These are phyloP conservation scores for Maccullochella peelii DNA, from an alignment of 2,113 vertebrate species.

Conservation along the genomic window DNA sequence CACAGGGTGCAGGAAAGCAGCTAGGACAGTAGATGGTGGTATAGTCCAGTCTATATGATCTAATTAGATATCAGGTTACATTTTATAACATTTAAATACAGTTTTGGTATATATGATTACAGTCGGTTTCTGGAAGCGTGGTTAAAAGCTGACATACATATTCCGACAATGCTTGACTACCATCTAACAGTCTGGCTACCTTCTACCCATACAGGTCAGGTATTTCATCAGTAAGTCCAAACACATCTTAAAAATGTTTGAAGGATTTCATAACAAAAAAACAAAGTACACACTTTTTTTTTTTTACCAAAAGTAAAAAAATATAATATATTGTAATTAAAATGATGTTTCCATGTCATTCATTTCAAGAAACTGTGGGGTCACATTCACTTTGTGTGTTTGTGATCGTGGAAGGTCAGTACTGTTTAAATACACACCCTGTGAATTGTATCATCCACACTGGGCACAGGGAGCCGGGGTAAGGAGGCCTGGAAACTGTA, in stretches of 20 bases:
- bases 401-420: not conserved
- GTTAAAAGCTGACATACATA: not conserved
- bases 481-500: slow-evolving; percentile 96
- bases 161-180: not conserved
- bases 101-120: not conserved
- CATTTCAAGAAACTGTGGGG: not conserved
- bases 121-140: not conserved
- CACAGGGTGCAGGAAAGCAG: not conserved
- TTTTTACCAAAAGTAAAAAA: too few species aligned
- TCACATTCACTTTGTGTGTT: not conserved
- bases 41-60: not conserved
- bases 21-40: not conserved
- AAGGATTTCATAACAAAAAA: not conserved
- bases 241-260: not conserved
- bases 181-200: not conserved
- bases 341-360: not conserved
- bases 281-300: too few species aligned
- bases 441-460: slow-evolving; percentile 88
- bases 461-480: slow-evolving; percentile 91
- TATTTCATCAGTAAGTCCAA: not conserved
- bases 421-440: slow-evolving; percentile 82
- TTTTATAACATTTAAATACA: not conserved
- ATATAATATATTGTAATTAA: too few species aligned
- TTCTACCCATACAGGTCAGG: not conserved
- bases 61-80: not conserved